Conservation (phyloP, 2,113 vertebrate species). For the Ptilorrhoa leucosticta region DNA sequence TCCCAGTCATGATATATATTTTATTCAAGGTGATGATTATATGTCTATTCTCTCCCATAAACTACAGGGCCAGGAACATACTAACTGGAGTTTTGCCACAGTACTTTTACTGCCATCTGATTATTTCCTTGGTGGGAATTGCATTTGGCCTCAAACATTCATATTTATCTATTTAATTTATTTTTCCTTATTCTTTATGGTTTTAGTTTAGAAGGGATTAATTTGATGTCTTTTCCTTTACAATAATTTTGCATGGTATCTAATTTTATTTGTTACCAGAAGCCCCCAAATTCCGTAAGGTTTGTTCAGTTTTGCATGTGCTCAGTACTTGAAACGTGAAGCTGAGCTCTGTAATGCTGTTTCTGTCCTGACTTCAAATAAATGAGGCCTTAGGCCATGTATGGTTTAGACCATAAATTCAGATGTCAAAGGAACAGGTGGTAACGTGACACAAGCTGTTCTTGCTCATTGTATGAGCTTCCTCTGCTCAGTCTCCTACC, state of each 20-base stretch:
- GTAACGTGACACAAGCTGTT: slow-evolving; percentile 62
- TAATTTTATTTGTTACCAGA: neutral
- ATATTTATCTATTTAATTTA: neutral
- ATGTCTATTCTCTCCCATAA: neutral
- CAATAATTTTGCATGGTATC: neutral
- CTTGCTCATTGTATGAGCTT: slow-evolving; percentile 35
- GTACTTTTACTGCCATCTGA: neutral
- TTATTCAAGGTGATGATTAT: neutral
- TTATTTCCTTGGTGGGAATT: neutral
- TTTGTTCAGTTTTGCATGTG: neutral
- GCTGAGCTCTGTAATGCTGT: slow-evolving; percentile 3
- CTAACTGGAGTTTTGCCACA: neutral
- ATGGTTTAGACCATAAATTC: slow-evolving; percentile 53
- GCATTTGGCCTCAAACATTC: neutral
- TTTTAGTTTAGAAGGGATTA: neutral
- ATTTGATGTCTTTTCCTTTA: neutral
- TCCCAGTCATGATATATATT: neutral
- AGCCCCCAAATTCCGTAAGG: neutral
- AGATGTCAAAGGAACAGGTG: slow-evolving; percentile 62
- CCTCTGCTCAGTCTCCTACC: slow-evolving; percentile 7
- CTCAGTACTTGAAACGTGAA: neutral
- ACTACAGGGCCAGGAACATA: neutral
- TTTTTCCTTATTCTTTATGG: neutral
- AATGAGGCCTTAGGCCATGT: slow-evolving; percentile 52
- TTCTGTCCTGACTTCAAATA: slow-evolving; percentile 44